A percentile compares a stretch with the other conserved stretches of the same genome.
These are phyloP conservation scores for Candidula unifasciata DNA, from an alignment of 2,888 invertebrate genomes.

Conservation along the genomic window DNA sequence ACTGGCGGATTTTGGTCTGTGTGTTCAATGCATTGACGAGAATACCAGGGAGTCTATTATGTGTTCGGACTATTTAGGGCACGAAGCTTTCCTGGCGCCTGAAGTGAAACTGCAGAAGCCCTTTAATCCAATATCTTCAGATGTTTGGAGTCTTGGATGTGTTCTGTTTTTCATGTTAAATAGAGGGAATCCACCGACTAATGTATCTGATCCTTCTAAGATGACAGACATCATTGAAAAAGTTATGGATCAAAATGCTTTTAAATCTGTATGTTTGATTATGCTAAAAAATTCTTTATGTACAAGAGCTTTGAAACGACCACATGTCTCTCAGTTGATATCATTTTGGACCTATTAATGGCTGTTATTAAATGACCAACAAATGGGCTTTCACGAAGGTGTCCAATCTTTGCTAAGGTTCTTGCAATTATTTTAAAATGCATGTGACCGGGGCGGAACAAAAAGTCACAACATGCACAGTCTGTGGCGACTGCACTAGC, in stretches of 20 bases:
- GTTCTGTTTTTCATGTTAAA: slow-evolving; percentile 55
- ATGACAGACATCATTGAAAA: neutral
- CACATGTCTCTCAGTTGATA: neutral
- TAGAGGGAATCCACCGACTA: slow-evolving; percentile 38
- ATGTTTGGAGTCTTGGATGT: slow-evolving; percentile 59
- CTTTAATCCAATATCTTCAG: slow-evolving; percentile 52
- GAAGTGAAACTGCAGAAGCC: slow-evolving; percentile 53
- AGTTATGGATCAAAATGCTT: neutral
- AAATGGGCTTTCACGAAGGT: no score
- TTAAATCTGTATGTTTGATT: neutral
- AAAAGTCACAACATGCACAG: no score
- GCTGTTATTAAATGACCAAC: no score
- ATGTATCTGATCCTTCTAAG: slow-evolving; percentile 6
- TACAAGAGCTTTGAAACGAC: neutral
- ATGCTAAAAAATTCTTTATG: neutral
- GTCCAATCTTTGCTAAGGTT: no score
- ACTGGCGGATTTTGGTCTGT: slow-evolving; percentile 59
- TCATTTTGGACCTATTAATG: neutral
- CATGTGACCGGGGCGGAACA: no score
- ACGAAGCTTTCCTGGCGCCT: slow-evolving; percentile 57
- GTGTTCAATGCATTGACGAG: slow-evolving; percentile 50
- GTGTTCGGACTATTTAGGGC: slow-evolving; percentile 56
- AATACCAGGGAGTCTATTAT: slow-evolving; percentile 16
- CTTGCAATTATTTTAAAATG: no score
- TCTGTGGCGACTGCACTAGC: no score